Evolutionary conservation across 35 echinoderm and acorn worm genomes (phyloP).

Genomic region (Heliocidaris tuberculata): DNA sequence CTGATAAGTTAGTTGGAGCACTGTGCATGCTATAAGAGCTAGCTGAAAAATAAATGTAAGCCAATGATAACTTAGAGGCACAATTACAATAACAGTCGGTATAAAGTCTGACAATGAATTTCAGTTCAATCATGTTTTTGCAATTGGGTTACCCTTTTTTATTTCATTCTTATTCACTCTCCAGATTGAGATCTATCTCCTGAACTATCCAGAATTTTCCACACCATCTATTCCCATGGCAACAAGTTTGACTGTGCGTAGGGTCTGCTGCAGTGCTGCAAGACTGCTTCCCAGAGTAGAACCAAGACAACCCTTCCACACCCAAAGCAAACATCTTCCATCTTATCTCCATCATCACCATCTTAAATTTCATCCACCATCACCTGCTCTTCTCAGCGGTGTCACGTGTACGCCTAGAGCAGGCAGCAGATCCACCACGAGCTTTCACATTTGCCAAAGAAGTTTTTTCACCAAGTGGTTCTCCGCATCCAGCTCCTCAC

Average conservation of each 20-base stretch:
- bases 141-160: no score
- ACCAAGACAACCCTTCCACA: neutral
- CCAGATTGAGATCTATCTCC: neutral
- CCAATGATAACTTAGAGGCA: no score
- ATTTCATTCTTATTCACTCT: no score
- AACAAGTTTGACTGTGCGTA: neutral
- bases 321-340: neutral
- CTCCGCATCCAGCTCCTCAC: neutral
- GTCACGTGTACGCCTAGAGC: neutral
- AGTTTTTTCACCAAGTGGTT: neutral
- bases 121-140: no score
- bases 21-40: no score
- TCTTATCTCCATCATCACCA: neutral
- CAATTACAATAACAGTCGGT: no score
- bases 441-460: conserved; percentile 23
- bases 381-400: neutral
- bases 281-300: neutral
- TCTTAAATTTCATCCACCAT: neutral
- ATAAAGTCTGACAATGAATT: no score
- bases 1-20: no score
- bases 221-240: neutral
- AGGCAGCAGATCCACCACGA: neutral
- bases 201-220: neutral
- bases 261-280: neutral
- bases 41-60: no score